phyloP scores from a whole-genome alignment of 1,140 invertebrate species.

The Caerostris extrusa region DNA sequence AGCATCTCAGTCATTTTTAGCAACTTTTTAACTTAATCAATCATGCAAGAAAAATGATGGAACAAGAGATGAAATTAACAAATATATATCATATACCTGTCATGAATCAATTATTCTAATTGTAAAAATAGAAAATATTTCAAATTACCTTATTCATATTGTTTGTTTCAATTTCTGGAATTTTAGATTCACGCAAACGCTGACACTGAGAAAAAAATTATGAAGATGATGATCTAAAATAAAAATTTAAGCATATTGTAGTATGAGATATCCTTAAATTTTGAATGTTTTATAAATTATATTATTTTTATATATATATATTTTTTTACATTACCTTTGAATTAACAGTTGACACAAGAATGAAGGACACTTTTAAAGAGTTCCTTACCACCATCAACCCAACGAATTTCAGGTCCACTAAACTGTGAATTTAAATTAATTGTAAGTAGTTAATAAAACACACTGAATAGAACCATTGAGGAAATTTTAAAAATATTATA shows the following conservation, averaged over 20 bases:
- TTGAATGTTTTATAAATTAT: background rate
- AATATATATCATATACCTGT: no score
- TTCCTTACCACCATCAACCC: constrained; percentile 93
- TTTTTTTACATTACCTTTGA: constrained; percentile 82
- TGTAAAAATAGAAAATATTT: background rate
- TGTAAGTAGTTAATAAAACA: background rate
- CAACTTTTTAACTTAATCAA: no score
- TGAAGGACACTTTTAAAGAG: constrained; percentile 92
- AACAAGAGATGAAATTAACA: no score
- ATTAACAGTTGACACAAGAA: constrained; percentile 92
- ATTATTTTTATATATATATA: constrained; percentile 2
- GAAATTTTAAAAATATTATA: no score
- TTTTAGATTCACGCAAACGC: constrained; percentile 83
- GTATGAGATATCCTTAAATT: no score
- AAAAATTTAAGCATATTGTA: background rate
- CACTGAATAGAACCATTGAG: no score
- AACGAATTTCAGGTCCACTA: constrained; percentile 93
- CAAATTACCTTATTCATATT: constrained; percentile 56
- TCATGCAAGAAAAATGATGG: no score
- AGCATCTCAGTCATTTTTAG: no score
- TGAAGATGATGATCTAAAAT: constrained; percentile 88
- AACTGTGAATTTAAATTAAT: constrained; percentile 85
- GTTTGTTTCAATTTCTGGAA: constrained; percentile 82
- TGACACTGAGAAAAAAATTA: constrained; percentile 87
- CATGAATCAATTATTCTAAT: no score